Base-by-base conservation (phyloP, 2,113 vertebrate genomes). In the Cebidichthys violaceus region DNA sequence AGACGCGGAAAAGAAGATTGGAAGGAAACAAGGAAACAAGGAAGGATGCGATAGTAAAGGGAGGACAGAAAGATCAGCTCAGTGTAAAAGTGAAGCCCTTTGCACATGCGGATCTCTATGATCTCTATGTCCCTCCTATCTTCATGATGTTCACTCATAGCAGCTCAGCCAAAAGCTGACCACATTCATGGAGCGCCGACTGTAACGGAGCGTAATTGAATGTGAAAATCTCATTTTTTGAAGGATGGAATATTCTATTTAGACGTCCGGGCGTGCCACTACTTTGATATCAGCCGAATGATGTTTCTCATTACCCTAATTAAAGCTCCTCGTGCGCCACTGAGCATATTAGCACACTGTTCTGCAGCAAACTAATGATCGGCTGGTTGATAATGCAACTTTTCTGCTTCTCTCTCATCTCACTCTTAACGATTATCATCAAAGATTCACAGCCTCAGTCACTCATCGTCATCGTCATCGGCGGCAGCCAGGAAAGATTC, bases 271-370 rank as follows among this genome's bases (percentile, higher is more conserved):
- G 89, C 83, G 78, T 93, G 91, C 90, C 93, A 93, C 91, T 93
- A 86, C 90, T 90, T 91, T 91, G 90, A 92, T 92, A 91, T 90
- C 89, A 87, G 85, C 86, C 87, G 91, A 93, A 90, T 78, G 91
- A 83, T 84, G 90, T 88, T 93, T 91, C 89, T 93, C 91, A 94
- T 94, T 93, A 92, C 75, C 86, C 86, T 93, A 91, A 94, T 94
- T 92, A 93, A 93, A 85, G 86, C 89, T 89, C 75, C 88, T 90
- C 17, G 70, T 88, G 85, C 88, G 89, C 90, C 83, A 69, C 86
- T 82, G 89, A 89, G 85, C 88, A 85, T 79, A 93, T 94, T 92
- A 93, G 90, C 90, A 89, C 75, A 81, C 87, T 87, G 89, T 92
- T 92, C 88, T 92, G 91, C 88, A 70, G 87, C 50, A 80, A 90